phyloP scores from a whole-genome alignment of 2,797 vertebrate genomes.

The Intellagama lesueurii region DNA sequence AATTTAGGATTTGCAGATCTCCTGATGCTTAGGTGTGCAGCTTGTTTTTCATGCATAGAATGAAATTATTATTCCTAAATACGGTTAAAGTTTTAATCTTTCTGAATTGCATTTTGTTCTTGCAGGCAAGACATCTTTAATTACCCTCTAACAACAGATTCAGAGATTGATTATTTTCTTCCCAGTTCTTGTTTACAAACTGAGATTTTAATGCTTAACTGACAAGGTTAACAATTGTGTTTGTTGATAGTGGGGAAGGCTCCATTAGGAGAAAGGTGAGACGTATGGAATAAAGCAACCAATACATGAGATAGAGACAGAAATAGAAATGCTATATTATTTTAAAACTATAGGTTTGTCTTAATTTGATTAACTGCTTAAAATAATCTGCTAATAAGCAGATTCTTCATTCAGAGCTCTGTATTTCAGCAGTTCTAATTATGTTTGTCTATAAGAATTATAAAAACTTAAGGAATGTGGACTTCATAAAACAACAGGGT shows the following conservation, averaged over 20 bases:
- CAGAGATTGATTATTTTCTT: conserved; percentile 44
- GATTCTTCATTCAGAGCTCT: conserved; percentile 5
- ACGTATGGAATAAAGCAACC: too few species aligned
- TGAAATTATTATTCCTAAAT: background rate
- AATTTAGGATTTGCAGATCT: background rate
- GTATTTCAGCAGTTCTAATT: background rate
- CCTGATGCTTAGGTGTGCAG: background rate
- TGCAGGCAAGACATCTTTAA: background rate
- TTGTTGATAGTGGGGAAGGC: background rate
- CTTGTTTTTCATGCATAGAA: background rate
- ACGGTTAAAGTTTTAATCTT: background rate
- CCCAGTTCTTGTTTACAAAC: background rate
- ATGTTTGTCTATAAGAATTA: too few species aligned
- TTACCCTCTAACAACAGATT: background rate
- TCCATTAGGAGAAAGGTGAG: too few species aligned
- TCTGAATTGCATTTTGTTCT: background rate
- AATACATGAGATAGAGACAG: too few species aligned
- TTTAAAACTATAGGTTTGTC: background rate
- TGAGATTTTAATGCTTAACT: conserved; percentile 49
- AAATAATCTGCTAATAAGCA: too few species aligned
- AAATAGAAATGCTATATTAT: background rate
- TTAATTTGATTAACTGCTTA: background rate
- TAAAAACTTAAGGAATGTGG: too few species aligned
- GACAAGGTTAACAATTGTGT: conserved; percentile 58
- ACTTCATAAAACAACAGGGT: background rate